Conservation (phyloP, 2,113 vertebrate species). For the Ailuropoda melanoleuca region DNA sequence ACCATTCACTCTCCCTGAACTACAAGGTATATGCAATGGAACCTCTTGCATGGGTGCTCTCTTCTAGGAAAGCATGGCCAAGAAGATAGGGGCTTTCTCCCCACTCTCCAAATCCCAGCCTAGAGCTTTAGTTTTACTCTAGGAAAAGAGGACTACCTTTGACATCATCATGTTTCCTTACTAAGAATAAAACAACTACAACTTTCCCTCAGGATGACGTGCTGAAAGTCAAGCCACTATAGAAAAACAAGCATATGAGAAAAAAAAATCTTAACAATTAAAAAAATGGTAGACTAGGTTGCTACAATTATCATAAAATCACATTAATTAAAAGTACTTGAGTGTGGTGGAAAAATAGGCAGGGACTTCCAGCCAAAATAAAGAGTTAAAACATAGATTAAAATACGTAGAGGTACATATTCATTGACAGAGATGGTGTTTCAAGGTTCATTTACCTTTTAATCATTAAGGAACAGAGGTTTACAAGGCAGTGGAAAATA, state of each 20-base stretch:
- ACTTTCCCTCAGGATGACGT: not conserved
- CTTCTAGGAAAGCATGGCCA: not conserved
- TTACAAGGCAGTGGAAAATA: not conserved
- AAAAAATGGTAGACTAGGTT: not conserved
- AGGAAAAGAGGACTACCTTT: not conserved
- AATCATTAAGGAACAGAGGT: not conserved
- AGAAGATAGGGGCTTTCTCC: not conserved
- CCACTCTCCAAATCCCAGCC: not conserved
- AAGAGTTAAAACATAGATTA: not conserved
- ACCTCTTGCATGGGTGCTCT: not conserved
- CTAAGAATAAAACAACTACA: not conserved
- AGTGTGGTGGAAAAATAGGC: not conserved
- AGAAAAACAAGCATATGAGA: not conserved
- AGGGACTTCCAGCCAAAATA: not conserved
- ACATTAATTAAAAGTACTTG: not conserved
- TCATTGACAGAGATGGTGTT: not conserved
- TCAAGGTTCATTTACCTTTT: not conserved
- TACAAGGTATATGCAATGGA: not conserved
- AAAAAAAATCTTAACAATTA: not conserved
- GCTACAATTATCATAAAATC: not conserved
- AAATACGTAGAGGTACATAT: not conserved
- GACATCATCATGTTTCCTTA: not conserved
- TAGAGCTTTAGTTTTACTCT: not conserved
- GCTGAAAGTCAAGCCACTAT: not conserved
- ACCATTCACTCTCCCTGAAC: fast-evolving